Evolutionary conservation across 1,140 invertebrate genomes (phyloP), one percentile per base, ranked within the genome.

Genomic region (Trissolcus basalis): DNA sequence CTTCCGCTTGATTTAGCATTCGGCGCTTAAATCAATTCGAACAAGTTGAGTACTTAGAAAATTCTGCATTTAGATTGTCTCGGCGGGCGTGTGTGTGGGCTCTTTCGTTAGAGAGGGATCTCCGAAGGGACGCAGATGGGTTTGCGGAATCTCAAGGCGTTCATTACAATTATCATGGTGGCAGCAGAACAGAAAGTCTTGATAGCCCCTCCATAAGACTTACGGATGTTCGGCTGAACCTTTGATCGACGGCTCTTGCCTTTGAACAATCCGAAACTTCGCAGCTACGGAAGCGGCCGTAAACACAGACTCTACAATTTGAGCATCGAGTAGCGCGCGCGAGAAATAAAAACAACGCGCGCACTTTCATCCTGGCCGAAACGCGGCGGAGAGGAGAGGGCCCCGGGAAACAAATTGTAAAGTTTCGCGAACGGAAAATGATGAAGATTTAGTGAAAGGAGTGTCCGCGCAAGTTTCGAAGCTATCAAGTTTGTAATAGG

Each of bases 21-120:
- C 86, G 87, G 85, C 86, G 84, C 84, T 87, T 88, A 87, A 88
- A 88, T 88, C 87, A 88, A 88, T 87, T 87, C 85, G 83, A 82
- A 86, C 86, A 87, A 88, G 85, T 88, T 88, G 82, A 81, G 85
- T 87, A 86, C 85, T 87, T 87, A 88, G 85, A 84, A 84, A 85
- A 82, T 86, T 83, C 77, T 77, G 84, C 83, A 68, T 75, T 63
- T 68, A 75, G 58, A 75, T 67, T 67, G 82, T 86, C 83, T 82
- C 51, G 15, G 50, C n/a, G 49, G 11, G 53, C 43, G 68, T 27
- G 58, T 54, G 54, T 64, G 64, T 48, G 51, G 16, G 70, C 75
- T 80, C 78, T 80, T 77, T 80, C 78, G 63, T 85, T 80, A 81
- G 76, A 65, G 80, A 82, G 74, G 78, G 77, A 64, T 59, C 56